Base-by-base conservation (phyloP, 2,888 invertebrate genomes). In the Merodon equestris region DNA sequence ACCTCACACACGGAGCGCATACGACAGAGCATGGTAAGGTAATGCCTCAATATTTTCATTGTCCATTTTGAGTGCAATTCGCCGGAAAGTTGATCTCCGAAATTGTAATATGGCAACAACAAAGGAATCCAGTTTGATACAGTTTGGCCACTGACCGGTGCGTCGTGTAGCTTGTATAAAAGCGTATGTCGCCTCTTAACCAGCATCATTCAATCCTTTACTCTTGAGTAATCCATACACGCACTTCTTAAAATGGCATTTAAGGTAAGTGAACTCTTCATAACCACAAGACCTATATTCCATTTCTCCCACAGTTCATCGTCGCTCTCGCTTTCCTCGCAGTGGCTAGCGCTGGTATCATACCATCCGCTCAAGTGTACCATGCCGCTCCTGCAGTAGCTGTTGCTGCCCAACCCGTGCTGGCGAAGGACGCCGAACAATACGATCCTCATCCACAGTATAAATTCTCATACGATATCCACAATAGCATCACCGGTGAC, bases 401-500 rank as follows among this genome's bases (percentile, higher is more conserved):
- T n/a, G 66, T 67, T 1, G 74, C 77, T 9, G 74, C 77, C 9
- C 83, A 83, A 44, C 71, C 79, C 7, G 82, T 83, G 10, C 61
- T 83, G 64, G 71, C 81, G 7, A 81, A 82, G 56, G 67, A 68
- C 14, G 81, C 64, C 14, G 83, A 83, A 47, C 82, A 82, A 47
- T 83, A 83, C 57, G 83, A 84, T 77, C 83, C 82, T 40, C 82
- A 84, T 82, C 85, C 84, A 56, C 88, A 88, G 83, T 89, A 89
- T 84, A 84, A 85, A 51, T 89, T 85, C 83, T 86, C 86, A 1
- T 89, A 89, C 74, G 87, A 88, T 50, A 85, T 89, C 10, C 86
- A 89, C 83, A 89, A 89, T 67, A 83, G 84, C 68, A 81, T 88
- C 15, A 89, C 89, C 15, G 89, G 89, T 34, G 89, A 89, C 82